A percentile compares a stretch with the other conserved stretches of the same genome.
These are phyloP conservation scores for Cosmorhoe ocellata DNA, from an alignment of 2,888 invertebrate genomes.

Conservation along the genomic window DNA sequence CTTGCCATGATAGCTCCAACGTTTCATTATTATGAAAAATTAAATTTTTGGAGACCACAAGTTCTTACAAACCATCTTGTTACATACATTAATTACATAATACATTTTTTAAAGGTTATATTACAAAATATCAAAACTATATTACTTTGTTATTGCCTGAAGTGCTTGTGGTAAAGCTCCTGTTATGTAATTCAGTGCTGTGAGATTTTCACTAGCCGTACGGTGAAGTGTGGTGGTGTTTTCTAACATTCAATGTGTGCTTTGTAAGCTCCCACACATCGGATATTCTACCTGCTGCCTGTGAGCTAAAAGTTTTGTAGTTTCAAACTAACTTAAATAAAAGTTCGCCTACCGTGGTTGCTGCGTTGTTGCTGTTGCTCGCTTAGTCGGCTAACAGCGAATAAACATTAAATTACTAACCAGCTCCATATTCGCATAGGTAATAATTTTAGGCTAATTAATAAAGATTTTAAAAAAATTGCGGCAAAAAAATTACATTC, in stretches of 20 bases:
- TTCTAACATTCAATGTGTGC: not conserved
- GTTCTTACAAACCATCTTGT: too few relatives aligned
- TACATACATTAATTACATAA: too few relatives aligned
- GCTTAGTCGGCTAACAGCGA: slow-evolving; percentile 4
- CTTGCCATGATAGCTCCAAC: too few relatives aligned
- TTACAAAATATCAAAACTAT: too few relatives aligned
- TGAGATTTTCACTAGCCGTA: not conserved
- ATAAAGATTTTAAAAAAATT: too few relatives aligned
- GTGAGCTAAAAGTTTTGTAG: slow-evolving; percentile 18
- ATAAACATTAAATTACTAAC: slow-evolving; percentile 2
- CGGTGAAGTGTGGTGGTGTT: not conserved
- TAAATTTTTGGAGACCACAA: too few relatives aligned
- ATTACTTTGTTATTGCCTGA: too few relatives aligned
- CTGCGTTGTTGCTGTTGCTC: slow-evolving; percentile 1
- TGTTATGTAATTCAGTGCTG: not conserved
- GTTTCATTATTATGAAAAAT: too few relatives aligned
- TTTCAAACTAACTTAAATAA: slow-evolving; percentile 22
- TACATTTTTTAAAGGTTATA: too few relatives aligned
- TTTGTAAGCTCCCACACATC: slow-evolving; percentile 9
- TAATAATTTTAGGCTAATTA: too few relatives aligned
- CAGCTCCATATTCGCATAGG: too few relatives aligned
- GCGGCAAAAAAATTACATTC: too few relatives aligned
- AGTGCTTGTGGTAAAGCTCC: not conserved
- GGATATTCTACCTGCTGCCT: slow-evolving; percentile 13
- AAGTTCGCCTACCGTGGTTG: slow-evolving; percentile 12